Conservation (phyloP, 2,113 vertebrate species). For the Equus przewalskii region DNA sequence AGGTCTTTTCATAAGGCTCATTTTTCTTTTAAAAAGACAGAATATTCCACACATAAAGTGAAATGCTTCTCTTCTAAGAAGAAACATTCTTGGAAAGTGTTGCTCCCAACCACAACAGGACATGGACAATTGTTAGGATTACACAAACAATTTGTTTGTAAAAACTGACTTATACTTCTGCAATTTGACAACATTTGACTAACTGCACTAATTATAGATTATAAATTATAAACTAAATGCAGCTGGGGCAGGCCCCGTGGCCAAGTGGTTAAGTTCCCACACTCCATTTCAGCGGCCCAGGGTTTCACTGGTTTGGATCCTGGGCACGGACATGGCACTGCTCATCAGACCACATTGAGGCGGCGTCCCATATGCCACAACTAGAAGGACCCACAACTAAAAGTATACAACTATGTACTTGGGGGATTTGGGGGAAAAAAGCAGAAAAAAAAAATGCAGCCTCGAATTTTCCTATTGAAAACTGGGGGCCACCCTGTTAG, state of each 20-base stretch:
- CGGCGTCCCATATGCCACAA: too few species aligned
- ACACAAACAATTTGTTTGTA: conserved; percentile 17
- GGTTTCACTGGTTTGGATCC: too few species aligned
- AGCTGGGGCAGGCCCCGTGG: too few species aligned
- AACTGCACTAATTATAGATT: not conserved
- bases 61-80: conserved; percentile 58
- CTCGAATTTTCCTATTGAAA: conserved; percentile 47
- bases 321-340: too few species aligned
- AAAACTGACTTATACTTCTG: not conserved
- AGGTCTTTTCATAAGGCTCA: not conserved
- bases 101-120: not conserved
- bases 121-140: not conserved
- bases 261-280: too few species aligned
- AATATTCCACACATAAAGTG: not conserved
- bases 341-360: too few species aligned
- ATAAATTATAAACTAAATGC: too few species aligned
- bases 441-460: not conserved
- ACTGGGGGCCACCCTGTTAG: not conserved
- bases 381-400: too few species aligned
- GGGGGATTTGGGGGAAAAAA: too few species aligned
- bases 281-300: too few species aligned
- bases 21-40: conserved; percentile 27
- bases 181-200: conserved; percentile 56
- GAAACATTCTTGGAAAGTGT: not conserved
- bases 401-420: too few species aligned